Percentiles rank a stretch among this genome's conserved stretches.
Conservation (phyloP, 2,113 vertebrate genomes). For the Cichladusa arquata region DNA sequence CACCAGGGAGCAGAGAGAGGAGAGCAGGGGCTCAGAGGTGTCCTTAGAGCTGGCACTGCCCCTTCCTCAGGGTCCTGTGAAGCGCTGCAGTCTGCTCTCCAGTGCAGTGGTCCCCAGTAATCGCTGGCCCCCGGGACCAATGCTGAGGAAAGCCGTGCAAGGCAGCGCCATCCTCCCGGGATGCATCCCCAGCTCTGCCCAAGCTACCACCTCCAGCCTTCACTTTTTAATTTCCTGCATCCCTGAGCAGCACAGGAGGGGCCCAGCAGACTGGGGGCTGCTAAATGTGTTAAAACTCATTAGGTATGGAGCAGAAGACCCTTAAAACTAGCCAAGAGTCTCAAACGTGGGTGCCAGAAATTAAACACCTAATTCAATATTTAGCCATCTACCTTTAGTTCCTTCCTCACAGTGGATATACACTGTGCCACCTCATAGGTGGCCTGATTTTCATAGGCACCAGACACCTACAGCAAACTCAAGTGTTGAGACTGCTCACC, state of each 20-base stretch:
- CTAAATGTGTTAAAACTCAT: conserved; percentile 44
- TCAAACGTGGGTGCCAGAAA: conserved; percentile 34
- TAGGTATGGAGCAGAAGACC: conserved; percentile 33
- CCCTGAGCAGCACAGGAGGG: conserved; percentile 60
- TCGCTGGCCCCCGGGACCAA: neutral
- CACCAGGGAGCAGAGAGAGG: neutral
- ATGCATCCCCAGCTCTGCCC: conserved; percentile 10
- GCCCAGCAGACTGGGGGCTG: neutral
- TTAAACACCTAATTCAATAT: conserved; percentile 31
- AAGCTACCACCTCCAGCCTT: neutral
- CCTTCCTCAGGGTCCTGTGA: neutral
- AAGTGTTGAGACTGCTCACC: neutral
- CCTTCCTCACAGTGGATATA: neutral
- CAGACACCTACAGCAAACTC: neutral
- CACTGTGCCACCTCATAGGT: neutral
- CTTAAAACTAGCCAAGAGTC: conserved; percentile 34
- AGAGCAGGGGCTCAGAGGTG: neutral
- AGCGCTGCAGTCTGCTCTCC: neutral
- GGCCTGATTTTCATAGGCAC: neutral
- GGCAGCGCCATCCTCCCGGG: conserved; percentile 1
- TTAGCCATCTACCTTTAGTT: neutral
- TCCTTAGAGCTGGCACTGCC: conserved; percentile 9
- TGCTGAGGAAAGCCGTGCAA: neutral
- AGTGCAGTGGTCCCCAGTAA: neutral
- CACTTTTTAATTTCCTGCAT: conserved; percentile 68